These are phyloP conservation scores for Dicrurus megarhynchus DNA, from an alignment of 2,113 vertebrate genomes.

Conservation along the genomic window DNA sequence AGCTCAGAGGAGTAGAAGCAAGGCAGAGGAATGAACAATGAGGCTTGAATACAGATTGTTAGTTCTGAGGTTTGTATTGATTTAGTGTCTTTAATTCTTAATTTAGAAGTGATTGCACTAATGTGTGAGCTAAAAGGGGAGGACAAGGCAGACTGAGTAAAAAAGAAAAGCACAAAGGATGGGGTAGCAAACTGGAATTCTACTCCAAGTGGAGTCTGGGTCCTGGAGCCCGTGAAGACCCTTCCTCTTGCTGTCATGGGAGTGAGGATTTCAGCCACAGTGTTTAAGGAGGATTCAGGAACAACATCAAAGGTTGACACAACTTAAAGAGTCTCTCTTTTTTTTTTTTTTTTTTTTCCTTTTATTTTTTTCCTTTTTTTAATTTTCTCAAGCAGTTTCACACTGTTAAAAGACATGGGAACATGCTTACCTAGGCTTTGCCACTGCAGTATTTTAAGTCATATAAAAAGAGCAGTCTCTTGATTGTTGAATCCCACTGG, in stretches of 20 bases:
- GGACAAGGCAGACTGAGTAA: background rate
- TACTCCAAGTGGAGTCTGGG: background rate
- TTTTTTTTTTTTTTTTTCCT: background rate
- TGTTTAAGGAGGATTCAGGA: background rate
- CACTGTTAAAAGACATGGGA: background rate
- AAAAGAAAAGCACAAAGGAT: background rate
- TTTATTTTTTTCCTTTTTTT: too few species aligned
- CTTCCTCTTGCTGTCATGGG: background rate
- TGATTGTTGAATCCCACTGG: background rate
- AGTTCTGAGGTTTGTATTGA: background rate
- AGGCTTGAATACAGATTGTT: background rate
- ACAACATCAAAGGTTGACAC: background rate
- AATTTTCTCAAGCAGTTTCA: background rate
- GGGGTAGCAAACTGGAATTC: background rate
- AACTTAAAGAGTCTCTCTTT: background rate
- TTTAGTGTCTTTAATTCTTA: conserved; percentile 30
- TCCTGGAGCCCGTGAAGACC: background rate
- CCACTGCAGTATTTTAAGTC: background rate
- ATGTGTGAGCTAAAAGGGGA: background rate
- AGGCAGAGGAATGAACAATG: background rate
- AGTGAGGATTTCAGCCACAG: background rate
- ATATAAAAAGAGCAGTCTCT: background rate
- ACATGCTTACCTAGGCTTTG: background rate
- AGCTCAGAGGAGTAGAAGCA: background rate
- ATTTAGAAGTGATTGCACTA: background rate